Conservation (phyloP, 2,113 vertebrate genomes). For the Mirounga angustirostris region DNA sequence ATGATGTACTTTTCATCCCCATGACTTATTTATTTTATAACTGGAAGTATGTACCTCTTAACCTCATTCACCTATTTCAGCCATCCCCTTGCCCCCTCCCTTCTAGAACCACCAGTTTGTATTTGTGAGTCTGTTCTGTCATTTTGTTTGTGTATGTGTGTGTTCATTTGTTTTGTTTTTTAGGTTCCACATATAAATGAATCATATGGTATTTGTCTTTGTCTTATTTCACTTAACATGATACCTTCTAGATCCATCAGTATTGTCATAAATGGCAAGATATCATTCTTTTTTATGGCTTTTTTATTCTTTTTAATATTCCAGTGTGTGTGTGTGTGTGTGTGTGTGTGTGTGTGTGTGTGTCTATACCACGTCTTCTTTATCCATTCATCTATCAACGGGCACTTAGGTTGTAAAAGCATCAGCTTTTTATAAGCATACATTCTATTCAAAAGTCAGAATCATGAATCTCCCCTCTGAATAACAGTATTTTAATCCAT, state of each 20-base stretch:
- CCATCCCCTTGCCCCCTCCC: background rate
- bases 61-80: background rate
- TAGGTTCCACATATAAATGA: background rate
- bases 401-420: background rate
- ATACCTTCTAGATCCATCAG: background rate
- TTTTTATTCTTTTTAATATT: background rate
- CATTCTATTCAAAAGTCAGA: slow-evolving; percentile 8
- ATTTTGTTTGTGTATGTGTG: background rate
- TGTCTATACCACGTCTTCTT: background rate
- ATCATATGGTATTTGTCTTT: background rate
- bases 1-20: background rate
- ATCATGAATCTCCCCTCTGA: background rate
- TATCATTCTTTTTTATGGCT: background rate
- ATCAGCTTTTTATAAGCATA: background rate
- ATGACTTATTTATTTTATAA: background rate
- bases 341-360: background rate
- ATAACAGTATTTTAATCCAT: background rate
- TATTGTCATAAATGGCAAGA: background rate
- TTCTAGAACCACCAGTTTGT: background rate
- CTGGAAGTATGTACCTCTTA: background rate
- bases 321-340: background rate
- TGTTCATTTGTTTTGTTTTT: background rate
- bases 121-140: background rate
- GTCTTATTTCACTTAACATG: background rate
- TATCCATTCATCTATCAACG: background rate